Percentiles rank a stretch among this genome's conserved stretches.
These are phyloP conservation scores for Macrophya annulata DNA, from an alignment of 2,888 invertebrate species.

Conservation along the genomic window DNA sequence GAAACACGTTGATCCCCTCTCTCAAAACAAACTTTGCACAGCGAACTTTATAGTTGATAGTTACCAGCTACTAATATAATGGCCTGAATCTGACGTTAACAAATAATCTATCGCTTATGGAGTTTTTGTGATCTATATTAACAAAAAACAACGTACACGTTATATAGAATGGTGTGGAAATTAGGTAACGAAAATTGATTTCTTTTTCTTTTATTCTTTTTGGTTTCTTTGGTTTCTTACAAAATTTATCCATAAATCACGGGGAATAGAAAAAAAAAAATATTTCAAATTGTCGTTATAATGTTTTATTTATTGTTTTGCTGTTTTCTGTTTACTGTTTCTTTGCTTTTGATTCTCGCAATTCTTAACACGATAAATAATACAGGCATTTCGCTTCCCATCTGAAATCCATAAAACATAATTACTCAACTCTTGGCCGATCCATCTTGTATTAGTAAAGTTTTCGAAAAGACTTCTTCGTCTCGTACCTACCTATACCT, in stretches of 20 bases:
- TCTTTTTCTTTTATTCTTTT: not conserved
- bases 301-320: not conserved
- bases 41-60: constrained; percentile 37
- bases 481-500: constrained; percentile 51
- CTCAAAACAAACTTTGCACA: constrained; percentile 32
- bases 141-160: not conserved
- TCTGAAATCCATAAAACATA: constrained; percentile 58
- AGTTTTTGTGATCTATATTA: not conserved
- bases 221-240: not conserved
- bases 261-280: not conserved
- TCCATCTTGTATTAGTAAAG: constrained; percentile 60
- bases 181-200: not conserved
- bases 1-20: constrained; percentile 35
- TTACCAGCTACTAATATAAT: constrained; percentile 35
- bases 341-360: not conserved
- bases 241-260: not conserved
- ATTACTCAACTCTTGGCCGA: constrained; percentile 62
- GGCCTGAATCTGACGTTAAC: constrained; percentile 35
- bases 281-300: constrained; percentile 5
- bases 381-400: constrained; percentile 4
- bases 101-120: constrained; percentile 34
- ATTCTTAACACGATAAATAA: constrained; percentile 29
- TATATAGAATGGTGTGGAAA: not conserved
- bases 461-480: constrained; percentile 57
- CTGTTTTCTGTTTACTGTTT: not conserved